Conservation (phyloP, 2,113 vertebrate genomes). For the Nothobranchius furzeri region DNA sequence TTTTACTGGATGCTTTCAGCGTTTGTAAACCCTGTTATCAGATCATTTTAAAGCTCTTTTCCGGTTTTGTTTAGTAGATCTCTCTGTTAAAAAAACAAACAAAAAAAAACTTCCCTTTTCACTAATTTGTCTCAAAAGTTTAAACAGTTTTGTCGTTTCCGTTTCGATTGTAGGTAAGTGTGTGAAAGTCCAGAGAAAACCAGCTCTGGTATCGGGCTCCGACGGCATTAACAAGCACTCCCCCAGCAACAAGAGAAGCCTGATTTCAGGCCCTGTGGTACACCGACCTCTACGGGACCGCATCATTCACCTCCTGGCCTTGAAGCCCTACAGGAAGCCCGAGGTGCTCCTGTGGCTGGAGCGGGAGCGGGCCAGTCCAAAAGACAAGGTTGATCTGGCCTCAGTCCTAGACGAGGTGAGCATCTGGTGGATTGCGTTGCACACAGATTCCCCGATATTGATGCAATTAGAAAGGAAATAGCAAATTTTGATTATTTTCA, state of each 20-base stretch:
- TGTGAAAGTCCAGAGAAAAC: conserved; percentile 75
- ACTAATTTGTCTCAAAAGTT: neutral
- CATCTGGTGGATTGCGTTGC: conserved; percentile 13
- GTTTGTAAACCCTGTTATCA: conserved; percentile 46
- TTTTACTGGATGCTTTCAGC: conserved; percentile 36
- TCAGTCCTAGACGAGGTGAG: conserved; percentile 81
- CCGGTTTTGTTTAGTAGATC: conserved; percentile 1
- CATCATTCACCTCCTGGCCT: conserved; percentile 77
- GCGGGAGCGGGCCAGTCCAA: conserved; percentile 69
- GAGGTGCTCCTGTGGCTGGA: conserved; percentile 79
- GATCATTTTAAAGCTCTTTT: conserved; percentile 39
- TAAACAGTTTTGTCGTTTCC: conserved; percentile 9
- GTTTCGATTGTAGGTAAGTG: conserved; percentile 74
- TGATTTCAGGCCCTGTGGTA: conserved; percentile 62
- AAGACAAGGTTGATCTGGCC: conserved; percentile 73
- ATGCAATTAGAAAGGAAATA: neutral
- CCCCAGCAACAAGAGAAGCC: conserved; percentile 75
- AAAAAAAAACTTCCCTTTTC: conserved; percentile 12
- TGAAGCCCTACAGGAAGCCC: conserved; percentile 78
- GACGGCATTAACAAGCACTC: conserved; percentile 77
- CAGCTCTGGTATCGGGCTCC: conserved; percentile 38
- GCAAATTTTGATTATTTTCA: neutral
- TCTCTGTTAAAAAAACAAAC: neutral
- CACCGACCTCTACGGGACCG: conserved; percentile 76
- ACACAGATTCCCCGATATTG: neutral